Evolutionary conservation across 1,140 invertebrate genomes (phyloP).

Genomic region (Drosophila ananassae): DNA sequence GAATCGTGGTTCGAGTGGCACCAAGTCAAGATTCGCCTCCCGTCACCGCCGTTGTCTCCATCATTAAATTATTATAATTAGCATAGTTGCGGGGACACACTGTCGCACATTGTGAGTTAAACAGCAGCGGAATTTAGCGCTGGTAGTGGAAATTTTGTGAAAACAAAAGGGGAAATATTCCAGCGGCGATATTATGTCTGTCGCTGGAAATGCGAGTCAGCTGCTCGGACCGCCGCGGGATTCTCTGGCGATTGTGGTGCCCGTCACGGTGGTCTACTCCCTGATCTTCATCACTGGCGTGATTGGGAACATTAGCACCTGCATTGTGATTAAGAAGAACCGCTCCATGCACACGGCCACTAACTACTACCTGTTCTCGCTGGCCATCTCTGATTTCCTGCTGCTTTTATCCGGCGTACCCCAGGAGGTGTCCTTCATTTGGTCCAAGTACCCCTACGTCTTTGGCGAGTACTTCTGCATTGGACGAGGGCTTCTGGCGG

Average conservation of each 20-base stretch:
- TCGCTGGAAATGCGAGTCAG: conserved; percentile 18
- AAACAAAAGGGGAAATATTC: conserved; percentile 60
- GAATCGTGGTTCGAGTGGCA: conserved; percentile 9
- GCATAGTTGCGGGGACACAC: conserved; percentile 59
- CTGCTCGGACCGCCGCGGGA: conserved; percentile 85
- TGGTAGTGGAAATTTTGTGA: conserved; percentile 75
- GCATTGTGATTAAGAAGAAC: conserved; percentile 95
- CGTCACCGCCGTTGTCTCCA: conserved; percentile 36
- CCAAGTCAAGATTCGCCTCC: conserved; percentile 9
- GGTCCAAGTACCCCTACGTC: conserved; percentile 94
- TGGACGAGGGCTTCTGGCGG: conserved; percentile 92
- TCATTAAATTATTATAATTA: conserved; percentile 81
- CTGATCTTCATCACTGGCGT: conserved; percentile 94
- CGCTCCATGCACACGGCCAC: conserved; percentile 96
- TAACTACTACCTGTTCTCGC: conserved; percentile 96
- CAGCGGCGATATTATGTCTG: conserved; percentile 31
- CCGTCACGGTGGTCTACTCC: conserved; percentile 92
- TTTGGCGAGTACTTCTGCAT: conserved; percentile 95
- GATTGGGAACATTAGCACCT: conserved; percentile 96
- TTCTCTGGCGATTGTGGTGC: conserved; percentile 89
- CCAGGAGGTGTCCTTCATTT: conserved; percentile 94
- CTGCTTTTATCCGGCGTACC: conserved; percentile 92
- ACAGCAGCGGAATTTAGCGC: conserved; percentile 50
- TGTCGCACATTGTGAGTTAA: conserved; percentile 41
- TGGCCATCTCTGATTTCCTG: conserved; percentile 96